Base-by-base conservation (phyloP, 2,888 invertebrate species). In the Punctoribates punctum region DNA sequence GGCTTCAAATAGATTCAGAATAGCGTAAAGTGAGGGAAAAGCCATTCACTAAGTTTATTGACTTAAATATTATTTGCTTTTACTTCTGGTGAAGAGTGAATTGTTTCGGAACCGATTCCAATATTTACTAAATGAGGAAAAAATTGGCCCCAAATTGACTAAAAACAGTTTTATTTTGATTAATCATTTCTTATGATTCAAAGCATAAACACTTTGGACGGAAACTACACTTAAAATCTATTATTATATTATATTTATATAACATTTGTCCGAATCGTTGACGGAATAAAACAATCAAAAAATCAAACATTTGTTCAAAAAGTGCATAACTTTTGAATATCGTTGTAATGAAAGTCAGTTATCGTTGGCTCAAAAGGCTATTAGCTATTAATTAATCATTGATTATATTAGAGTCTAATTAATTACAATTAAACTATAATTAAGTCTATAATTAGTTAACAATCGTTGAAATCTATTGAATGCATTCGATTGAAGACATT, bases 311-410 rank as follows among this genome's bases (percentile, higher is more conserved):
- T 65, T 65, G 34, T 4, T 65, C n/a, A 4, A 38, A 38, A n/a
- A 38, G 65, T 65, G 65, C 65, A 65, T 65, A 65, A 65, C 5
- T 34, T 34, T 34, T 34, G 34, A 65, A n/a, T 65, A 34, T 65
- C 65, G 65, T 65, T 65, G 65, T 65, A 34, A 29, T 57, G 4
- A n/a, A 65, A 27, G 15, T 65, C 27, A 65, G 23, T 57, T 23
- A n/a, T 20, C n/a, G 3, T 57, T 20, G 27, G 27, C 17, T 65
- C 27, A 57, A 23, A 25, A 20, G 3, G 23, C 25, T 57, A 23
- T 23, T 8, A 0, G 23, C 25, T 25, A 34, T 34, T 8, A 34
- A 34, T 34, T 6, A 34, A 34, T 34, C 34, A 34, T 34, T 34
- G 8, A 34, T 8, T 34, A 4, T 34, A 34, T 6, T 34, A 34